These are phyloP conservation scores for Drosophila leonis DNA, from an alignment of 2,888 invertebrate genomes.

Conservation along the genomic window DNA sequence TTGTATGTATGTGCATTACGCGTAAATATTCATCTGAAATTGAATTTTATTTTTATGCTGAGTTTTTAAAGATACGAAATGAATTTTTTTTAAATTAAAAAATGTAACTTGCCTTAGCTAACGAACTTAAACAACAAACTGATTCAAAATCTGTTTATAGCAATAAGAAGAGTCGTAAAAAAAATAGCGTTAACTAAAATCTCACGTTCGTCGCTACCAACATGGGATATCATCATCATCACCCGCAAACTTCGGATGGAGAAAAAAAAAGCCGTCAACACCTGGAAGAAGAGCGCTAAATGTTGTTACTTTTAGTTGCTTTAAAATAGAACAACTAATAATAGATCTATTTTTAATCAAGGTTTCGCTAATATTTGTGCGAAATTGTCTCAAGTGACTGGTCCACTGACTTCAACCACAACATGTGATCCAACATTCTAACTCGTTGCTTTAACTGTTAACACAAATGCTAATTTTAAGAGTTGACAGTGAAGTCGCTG, in stretches of 20 bases:
- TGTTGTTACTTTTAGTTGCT: constrained; percentile 30
- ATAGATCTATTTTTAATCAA: constrained; percentile 50
- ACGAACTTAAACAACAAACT: background rate
- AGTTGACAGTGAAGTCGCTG: constrained; percentile 16
- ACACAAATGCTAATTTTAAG: constrained; percentile 56
- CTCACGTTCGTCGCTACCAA: constrained; percentile 41
- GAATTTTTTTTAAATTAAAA: background rate
- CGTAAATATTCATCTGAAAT: constrained; percentile 5
- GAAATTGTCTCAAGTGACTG: constrained; percentile 43
- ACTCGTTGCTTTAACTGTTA: constrained; percentile 44
- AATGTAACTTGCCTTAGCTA: background rate
- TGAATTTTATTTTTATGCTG: background rate
- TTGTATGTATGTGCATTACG: background rate
- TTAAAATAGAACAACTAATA: constrained; percentile 36
- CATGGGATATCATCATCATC: constrained; percentile 41
- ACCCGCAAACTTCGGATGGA: constrained; percentile 28
- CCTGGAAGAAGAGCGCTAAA: constrained; percentile 46
- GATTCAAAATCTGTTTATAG: background rate
- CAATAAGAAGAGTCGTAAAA: background rate
- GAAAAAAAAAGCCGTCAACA: constrained; percentile 33
- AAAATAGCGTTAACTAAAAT: constrained; percentile 28
- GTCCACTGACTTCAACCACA: constrained; percentile 23
- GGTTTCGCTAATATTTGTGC: constrained; percentile 46
- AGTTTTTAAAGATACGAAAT: background rate
- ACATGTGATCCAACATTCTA: constrained; percentile 56